These are phyloP conservation scores for Nasonovia ribisnigri DNA, from an alignment of 2,888 invertebrate species.

Conservation along the genomic window DNA sequence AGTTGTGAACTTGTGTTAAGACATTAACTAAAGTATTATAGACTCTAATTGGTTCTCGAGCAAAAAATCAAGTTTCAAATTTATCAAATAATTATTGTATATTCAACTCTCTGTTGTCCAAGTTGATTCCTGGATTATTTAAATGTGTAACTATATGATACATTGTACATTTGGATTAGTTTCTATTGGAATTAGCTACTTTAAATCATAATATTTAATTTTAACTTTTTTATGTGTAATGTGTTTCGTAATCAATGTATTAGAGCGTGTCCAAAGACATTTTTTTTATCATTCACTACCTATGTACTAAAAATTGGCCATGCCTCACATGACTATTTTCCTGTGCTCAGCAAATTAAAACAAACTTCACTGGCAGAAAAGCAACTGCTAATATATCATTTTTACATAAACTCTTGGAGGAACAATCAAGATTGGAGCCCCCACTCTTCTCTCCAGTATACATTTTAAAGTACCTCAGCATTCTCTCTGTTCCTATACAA, in stretches of 20 bases:
- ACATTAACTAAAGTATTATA: background rate
- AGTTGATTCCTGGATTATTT: background rate
- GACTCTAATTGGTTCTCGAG: background rate
- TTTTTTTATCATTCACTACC: too few species aligned
- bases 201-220: conserved; percentile 1
- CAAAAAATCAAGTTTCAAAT: background rate
- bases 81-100: background rate
- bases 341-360: too few species aligned
- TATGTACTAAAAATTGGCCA: too few species aligned
- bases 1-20: background rate
- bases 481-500: too few species aligned
- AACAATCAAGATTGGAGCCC: too few species aligned
- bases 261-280: too few species aligned
- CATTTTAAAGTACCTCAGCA: too few species aligned
- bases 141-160: background rate
- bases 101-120: background rate
- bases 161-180: background rate
- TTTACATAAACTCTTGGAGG: too few species aligned
- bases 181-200: conserved; percentile 1
- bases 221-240: background rate
- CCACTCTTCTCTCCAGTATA: too few species aligned
- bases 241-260: background rate
- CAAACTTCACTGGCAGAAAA: too few species aligned
- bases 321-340: too few species aligned
- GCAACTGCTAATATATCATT: too few species aligned